Evolutionary conservation across 2,888 invertebrate genomes (phyloP).

Genomic region (Zygothrica quintamaculata): DNA sequence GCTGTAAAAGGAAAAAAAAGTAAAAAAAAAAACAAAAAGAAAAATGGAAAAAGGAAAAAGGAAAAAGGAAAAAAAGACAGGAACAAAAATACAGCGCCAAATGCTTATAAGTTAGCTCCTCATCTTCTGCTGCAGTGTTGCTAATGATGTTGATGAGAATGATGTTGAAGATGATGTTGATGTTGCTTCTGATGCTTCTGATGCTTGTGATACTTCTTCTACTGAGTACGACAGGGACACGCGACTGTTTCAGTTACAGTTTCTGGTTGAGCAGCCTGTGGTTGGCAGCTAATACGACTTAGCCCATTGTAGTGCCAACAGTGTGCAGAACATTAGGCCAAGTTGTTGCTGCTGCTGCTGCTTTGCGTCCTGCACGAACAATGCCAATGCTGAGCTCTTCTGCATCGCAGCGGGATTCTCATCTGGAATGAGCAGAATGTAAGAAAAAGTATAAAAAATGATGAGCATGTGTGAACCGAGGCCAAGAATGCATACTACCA

Average conservation of each 20-base stretch:
- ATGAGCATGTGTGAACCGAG: conserved; percentile 13
- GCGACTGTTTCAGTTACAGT: conserved; percentile 9
- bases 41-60: no score
- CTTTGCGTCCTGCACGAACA: conserved; percentile 29
- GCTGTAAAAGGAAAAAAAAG: conserved; percentile 1
- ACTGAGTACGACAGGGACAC: background rate
- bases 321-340: conserved; percentile 17
- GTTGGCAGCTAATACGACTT: conserved; percentile 37
- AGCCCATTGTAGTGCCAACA: conserved; percentile 38
- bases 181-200: conserved; percentile 2
- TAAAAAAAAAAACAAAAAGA: background rate
- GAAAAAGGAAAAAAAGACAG: background rate
- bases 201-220: background rate
- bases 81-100: conserved; percentile 9
- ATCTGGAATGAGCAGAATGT: conserved; percentile 85
- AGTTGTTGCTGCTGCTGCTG: conserved; percentile 18
- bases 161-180: conserved; percentile 16
- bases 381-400: conserved; percentile 87
- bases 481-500: background rate
- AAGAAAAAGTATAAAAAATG: conserved; percentile 15
- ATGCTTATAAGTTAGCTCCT: conserved; percentile 39
- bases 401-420: conserved; percentile 96
- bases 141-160: conserved; percentile 30
- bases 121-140: conserved; percentile 28
- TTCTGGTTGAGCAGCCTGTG: conserved; percentile 25